Base-by-base conservation (phyloP, 2,797 vertebrate species). In the Sebastes vulpes region DNA sequence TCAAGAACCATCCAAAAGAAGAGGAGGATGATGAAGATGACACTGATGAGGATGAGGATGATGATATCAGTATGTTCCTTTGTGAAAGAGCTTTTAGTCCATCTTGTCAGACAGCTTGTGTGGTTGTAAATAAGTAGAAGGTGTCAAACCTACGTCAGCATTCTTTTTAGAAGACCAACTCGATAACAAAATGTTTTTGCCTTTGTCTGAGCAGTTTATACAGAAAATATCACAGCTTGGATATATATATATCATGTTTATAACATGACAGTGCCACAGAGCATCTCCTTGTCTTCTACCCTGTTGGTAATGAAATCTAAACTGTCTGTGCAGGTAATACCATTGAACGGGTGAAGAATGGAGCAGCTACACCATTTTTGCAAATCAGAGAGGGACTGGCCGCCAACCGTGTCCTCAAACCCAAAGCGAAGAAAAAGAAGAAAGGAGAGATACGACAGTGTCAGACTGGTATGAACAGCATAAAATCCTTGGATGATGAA, bases 391-490 rank as follows among this genome's bases (percentile, higher is more conserved):
- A 99, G 87, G 97, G 96, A 72, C 92, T 97, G 87, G 96, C 96
- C 63, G 93, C 97, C 73, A 99, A 96, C 94, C 97, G 97, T 92
- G 95, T 92, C 64, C 97, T 99, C 81, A 99, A 99, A 94, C 97
- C 98, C 88, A 99, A 97, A 95, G 79, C 96, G 76, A 99, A 96
- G 96, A 99, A 97, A 95, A 99, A 97, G 96, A 98, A 97, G 95
- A 97, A 97, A 95, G 98, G 98, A 84, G 98, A 99, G 71, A 93
- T 96, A 14, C 97, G 98, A 77, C 98, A 99, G 94, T 98, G 97
- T 96, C 98, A 99, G 96, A 99, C 99, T 90, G 99, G 99, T 99
- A 97, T 35, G 87, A 72, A 42, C 14, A n/a, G 7, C 21, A 29
- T n/a, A 50, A 42, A 16, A 38, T 28, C 50, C 21, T 63, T n/a